These are phyloP conservation scores for Eurystomus gularis DNA, from an alignment of 2,113 vertebrate species.

Conservation along the genomic window DNA sequence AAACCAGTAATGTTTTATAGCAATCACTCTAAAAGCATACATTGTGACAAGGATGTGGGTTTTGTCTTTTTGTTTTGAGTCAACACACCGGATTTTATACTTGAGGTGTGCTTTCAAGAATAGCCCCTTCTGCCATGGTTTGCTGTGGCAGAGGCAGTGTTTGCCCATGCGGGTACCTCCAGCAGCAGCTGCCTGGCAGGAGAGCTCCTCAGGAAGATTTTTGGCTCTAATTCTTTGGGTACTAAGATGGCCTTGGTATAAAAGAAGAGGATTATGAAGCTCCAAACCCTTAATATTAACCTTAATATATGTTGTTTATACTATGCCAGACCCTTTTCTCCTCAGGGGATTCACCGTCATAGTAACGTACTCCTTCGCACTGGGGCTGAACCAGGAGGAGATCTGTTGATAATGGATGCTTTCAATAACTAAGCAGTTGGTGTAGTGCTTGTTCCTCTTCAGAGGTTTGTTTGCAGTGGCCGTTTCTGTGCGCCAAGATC, in stretches of 20 bases:
- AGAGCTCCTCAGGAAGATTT: background rate
- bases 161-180: background rate
- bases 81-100: background rate
- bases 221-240: background rate
- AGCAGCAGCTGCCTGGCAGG: background rate
- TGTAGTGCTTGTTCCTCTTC: background rate
- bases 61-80: background rate
- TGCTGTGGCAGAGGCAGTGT: background rate
- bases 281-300: background rate
- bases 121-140: background rate
- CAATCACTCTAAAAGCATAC: background rate
- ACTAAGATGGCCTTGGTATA: background rate
- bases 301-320: background rate
- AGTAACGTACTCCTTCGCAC: accelerated
- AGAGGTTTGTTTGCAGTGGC: background rate
- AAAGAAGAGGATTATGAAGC: background rate
- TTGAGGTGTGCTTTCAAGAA: background rate
- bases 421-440: background rate
- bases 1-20: background rate
- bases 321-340: background rate
- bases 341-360: background rate
- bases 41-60: background rate
- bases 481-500: background rate
- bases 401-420: background rate
- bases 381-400: background rate